Base-by-base conservation (phyloP, 2,113 vertebrate species). In the Symphodus melops region DNA sequence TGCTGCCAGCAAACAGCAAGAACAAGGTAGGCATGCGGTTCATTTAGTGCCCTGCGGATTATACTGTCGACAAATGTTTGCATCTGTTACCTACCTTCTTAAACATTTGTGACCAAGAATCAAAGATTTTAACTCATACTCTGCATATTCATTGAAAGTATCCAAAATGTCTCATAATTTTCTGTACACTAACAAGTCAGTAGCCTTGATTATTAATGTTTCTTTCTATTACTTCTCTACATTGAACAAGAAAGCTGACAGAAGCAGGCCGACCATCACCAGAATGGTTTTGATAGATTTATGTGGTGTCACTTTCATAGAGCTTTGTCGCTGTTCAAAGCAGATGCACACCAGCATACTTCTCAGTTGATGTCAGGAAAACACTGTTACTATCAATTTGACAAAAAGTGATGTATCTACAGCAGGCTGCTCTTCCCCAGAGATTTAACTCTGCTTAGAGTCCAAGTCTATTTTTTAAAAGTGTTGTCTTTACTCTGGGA, bases 1-100 rank as follows among this genome's bases (percentile, higher is more conserved):
- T 20, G 78, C 90, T 28, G 81, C 91, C 81, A 90, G 71, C 68
- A 94, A 93, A 82, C 93, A 94, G 81, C 92, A 93, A 88, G 93
- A 94, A 84, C 92, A 93, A 94, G 94, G 94, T 95, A 93, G 23
- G 91, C 54, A 54, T 19, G 14, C 49, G 20, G 69, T 75, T 81
- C 51, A 46, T 7, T 59, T 56, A 46, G 23, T 12, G 60, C 17
- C 37, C 59, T 13, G 21, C 62, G 25, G 52, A 68, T 63, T 60
- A 28, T 21, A 44, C 37, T 53, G 8, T 17, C 19, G 8, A 23
- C 51, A 28, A 14, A 61, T 21, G 33, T 76, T 16, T 58, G 21
- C 9, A 64, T 62, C 51, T 68, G 42, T 68, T 39, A 53, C 8
- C 48, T 56, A 52, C 48, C 17, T 66, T 33, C 70, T 52, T 51